phyloP scores from a whole-genome alignment of 2,797 vertebrate species.

The Sternarchorhynchus goeldii region DNA sequence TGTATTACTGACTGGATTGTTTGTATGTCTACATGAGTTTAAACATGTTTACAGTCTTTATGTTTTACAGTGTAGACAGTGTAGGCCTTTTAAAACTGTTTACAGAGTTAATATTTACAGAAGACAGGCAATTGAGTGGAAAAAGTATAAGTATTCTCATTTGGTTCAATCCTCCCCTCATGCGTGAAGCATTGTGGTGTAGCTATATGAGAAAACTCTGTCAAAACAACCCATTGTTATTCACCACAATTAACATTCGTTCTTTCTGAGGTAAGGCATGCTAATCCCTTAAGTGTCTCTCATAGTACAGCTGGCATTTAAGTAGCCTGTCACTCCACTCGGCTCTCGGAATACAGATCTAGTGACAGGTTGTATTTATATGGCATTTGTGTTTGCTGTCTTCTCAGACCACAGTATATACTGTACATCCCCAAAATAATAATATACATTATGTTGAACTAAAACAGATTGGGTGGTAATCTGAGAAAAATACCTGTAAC shows the following conservation, averaged over 20 bases:
- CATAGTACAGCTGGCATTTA: slow-evolving; percentile 2
- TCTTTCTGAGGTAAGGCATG: neutral
- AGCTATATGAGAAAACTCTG: neutral
- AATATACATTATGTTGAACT: neutral
- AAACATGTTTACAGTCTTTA: too few relatives aligned
- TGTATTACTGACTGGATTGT: too few relatives aligned
- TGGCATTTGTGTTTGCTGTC: neutral
- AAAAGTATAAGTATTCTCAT: neutral
- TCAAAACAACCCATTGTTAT: neutral
- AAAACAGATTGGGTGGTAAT: neutral
- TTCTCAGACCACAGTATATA: neutral
- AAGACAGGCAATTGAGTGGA: neutral
- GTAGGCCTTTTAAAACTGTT: neutral
- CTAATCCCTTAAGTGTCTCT: slow-evolving; percentile 12
- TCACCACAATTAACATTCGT: neutral
- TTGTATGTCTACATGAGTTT: too few relatives aligned
- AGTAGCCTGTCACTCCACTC: neutral
- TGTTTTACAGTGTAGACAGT: too few relatives aligned
- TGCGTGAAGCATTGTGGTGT: neutral
- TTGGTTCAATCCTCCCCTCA: too few relatives aligned
- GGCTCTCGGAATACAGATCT: neutral
- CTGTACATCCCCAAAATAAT: neutral
- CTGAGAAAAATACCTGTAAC: neutral
- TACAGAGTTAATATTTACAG: neutral
- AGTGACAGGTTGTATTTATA: neutral